phyloP scores from a whole-genome alignment of 1,140 invertebrate genomes.

The Brachionus manjavacas region DNA sequence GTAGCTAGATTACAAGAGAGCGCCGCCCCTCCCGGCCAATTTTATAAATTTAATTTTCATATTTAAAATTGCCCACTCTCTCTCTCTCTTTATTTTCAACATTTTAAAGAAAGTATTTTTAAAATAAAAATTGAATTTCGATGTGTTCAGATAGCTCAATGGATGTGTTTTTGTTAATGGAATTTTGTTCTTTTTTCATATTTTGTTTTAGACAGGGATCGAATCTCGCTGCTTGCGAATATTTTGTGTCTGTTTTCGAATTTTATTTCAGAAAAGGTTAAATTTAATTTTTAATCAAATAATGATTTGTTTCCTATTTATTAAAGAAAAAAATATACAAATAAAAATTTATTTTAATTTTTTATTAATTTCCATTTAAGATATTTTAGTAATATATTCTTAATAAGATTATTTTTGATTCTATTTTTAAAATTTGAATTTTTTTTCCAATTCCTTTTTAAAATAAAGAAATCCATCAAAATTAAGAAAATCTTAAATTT shows the following conservation, averaged over 20 bases:
- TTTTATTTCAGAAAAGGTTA: neutral
- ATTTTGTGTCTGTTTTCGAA: neutral
- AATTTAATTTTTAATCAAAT: no score
- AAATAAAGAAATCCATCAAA: no score
- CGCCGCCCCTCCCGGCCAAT: constrained; percentile 69
- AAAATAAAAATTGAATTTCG: no score
- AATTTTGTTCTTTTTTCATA: neutral
- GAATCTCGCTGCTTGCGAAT: neutral
- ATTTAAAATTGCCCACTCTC: neutral
- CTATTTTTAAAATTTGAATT: no score
- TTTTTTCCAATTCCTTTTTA: no score
- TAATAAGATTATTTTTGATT: no score
- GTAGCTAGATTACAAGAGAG: constrained; percentile 87
- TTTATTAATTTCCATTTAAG: no score
- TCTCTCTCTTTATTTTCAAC: neutral
- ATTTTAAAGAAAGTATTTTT: neutral
- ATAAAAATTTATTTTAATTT: no score
- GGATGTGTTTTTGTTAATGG: neutral
- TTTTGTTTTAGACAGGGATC: neutral
- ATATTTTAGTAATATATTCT: no score
- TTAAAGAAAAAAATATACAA: no score
- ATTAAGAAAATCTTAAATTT: no score
- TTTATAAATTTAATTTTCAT: neutral
- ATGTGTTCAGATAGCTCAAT: neutral
- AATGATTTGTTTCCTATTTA: no score